These are phyloP conservation scores for Ictidomys tridecemlineatus DNA, from an alignment of 2,113 vertebrate species.

Conservation along the genomic window DNA sequence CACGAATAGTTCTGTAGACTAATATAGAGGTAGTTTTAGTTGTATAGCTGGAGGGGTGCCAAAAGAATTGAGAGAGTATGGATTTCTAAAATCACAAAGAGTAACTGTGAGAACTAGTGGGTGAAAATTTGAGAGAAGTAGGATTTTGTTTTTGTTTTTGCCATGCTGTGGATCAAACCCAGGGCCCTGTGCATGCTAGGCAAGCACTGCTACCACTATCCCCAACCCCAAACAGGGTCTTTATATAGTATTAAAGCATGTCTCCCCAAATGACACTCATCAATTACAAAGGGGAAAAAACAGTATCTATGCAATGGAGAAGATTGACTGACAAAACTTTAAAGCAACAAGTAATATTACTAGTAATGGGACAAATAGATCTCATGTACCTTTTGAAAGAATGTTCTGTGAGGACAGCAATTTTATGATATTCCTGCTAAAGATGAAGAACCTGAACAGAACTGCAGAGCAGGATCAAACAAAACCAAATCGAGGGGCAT, in stretches of 20 bases:
- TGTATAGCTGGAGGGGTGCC: neutral
- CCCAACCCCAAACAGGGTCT: neutral
- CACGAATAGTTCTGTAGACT: neutral
- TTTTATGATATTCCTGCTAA: neutral
- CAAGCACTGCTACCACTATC: neutral
- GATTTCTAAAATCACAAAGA: slow-evolving; percentile 43
- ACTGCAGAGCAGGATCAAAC: neutral
- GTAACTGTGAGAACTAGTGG: neutral
- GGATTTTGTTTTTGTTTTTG: neutral
- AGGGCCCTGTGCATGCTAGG: too few species aligned
- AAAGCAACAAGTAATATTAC: neutral
- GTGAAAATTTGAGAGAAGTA: slow-evolving; percentile 10
- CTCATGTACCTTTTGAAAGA: neutral
- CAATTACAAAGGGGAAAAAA: neutral
- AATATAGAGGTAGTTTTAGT: neutral
- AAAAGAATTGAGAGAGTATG: neutral
- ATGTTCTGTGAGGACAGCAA: neutral
- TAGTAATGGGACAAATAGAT: neutral
- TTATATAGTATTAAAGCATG: neutral
- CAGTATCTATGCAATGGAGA: neutral
- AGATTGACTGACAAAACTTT: neutral
- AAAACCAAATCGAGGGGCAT: neutral
- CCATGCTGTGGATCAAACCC: neutral
- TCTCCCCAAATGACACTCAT: neutral
- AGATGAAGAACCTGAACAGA: neutral